These are phyloP conservation scores for Microcebus ravelobensis DNA, from an alignment of 2,113 vertebrate species.

Conservation along the genomic window DNA sequence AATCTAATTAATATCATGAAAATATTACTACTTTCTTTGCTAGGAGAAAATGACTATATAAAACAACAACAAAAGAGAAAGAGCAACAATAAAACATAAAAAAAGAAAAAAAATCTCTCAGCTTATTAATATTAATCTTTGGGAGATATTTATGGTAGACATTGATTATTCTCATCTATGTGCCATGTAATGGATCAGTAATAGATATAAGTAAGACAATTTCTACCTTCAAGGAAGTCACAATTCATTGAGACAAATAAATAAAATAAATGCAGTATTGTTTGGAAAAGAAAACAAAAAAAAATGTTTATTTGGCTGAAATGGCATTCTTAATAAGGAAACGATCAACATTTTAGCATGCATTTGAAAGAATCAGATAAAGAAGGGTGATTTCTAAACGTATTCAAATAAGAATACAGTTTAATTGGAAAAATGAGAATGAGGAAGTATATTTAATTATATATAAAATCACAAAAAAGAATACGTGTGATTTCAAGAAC, in stretches of 20 bases:
- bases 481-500: neutral
- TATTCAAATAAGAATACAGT: neutral
- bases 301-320: neutral
- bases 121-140: neutral
- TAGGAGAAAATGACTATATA: neutral
- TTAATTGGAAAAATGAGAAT: neutral
- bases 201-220: neutral
- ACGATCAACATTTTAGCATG: neutral
- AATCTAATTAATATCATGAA: neutral
- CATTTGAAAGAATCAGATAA: neutral
- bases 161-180: neutral
- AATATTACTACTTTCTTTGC: neutral
- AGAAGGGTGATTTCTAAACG: neutral
- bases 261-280: neutral
- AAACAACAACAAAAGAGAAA: neutral
- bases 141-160: neutral
- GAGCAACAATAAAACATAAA: neutral
- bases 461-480: neutral
- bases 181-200: neutral
- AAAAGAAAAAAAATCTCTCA: neutral
- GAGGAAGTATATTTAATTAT: neutral
- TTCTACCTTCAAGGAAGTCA: neutral
- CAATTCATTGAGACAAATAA: neutral
- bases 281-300: neutral
- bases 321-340: neutral